Base-by-base conservation (phyloP, 2,797 vertebrate species). In the Pelodytes ibericus region DNA sequence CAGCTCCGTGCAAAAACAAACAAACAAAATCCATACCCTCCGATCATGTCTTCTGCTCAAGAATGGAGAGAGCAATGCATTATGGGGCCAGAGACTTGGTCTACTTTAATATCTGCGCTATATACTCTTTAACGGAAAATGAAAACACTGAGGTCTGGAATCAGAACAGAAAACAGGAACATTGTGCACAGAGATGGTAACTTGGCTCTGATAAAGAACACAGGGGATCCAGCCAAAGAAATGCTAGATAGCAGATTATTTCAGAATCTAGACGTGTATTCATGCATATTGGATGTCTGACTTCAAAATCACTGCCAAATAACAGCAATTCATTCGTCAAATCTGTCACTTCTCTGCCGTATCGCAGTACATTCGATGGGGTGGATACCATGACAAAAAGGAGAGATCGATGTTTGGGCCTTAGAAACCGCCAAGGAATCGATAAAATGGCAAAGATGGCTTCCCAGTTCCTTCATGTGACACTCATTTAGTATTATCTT, bases 111-210 rank as follows among this genome's bases (percentile, higher is more conserved):
- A 47, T 26, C 63, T 29, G 24, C 25, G 18, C 26, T 66, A 49
- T 47, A 44, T 25, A 10, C 39, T 66, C 36, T 49, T 66, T 26
- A 66, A 66, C 49, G 47, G 39, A 66, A 41, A 47, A 29, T 49
- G 36, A 66, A 66, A 66, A 66, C 33, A 36, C 24, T 53, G 49
- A 53, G 44, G 63, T 66, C 63, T 66, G 63, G 39, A 29, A 16
- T 47, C 22, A 15, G 41, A 66, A 27, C 63, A 66, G 41, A 66
- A 25, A 66, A 66, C 63, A 49, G 29, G 63, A 66, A 66, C 63
- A 66, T 66, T 66, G 25, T 66, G 63, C 63, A 44, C 39, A 29
- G 25, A 26, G 24, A 27, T 47, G 63, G 49, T 66, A 66, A 66
- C 41, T 66, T 66, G 63, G 63, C 63, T 27, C 29, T 22, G 11